phyloP scores from a whole-genome alignment of 1,140 invertebrate species.

The Drosophila lacteicornis region DNA sequence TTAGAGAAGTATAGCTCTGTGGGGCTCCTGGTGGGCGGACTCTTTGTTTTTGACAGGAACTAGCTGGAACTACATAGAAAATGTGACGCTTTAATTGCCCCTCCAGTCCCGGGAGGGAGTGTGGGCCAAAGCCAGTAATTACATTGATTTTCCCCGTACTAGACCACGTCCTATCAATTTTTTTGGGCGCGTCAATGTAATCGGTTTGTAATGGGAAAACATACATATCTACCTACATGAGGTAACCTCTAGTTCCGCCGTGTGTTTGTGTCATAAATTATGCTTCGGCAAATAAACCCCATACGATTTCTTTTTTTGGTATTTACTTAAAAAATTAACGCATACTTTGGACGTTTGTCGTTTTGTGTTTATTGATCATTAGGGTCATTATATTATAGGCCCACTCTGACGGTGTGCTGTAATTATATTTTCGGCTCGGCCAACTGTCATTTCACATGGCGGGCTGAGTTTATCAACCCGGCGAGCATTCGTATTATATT shows the following conservation, averaged over 20 bases:
- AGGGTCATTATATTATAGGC: slow-evolving; percentile 63
- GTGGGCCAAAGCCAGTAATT: slow-evolving; percentile 53
- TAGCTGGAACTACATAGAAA: slow-evolving; percentile 1
- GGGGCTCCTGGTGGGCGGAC: not conserved
- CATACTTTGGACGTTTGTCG: slow-evolving; percentile 33
- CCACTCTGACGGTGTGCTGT: slow-evolving; percentile 10
- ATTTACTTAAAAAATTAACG: slow-evolving; percentile 79
- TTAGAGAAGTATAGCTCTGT: not conserved
- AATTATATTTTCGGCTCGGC: slow-evolving; percentile 46
- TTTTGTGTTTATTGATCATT: slow-evolving; percentile 76
- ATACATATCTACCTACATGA: slow-evolving; percentile 9
- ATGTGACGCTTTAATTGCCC: slow-evolving; percentile 62
- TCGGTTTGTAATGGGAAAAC: slow-evolving; percentile 59
- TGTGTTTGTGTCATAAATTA: slow-evolving; percentile 69
- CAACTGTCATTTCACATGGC: slow-evolving; percentile 74
- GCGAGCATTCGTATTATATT: slow-evolving; percentile 22
- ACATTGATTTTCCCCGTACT: slow-evolving; percentile 72
- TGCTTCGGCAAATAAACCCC: slow-evolving; percentile 58
- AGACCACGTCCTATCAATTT: slow-evolving; percentile 64
- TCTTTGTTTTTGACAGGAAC: slow-evolving; percentile 54
- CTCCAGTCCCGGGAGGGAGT: not conserved
- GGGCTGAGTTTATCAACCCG: slow-evolving; percentile 72
- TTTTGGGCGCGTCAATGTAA: slow-evolving; percentile 70
- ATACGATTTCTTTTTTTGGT: slow-evolving; percentile 55
- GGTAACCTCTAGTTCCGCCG: slow-evolving; percentile 44